Conservation (phyloP, 2,888 invertebrate species). For the Ochropleura leucogaster region DNA sequence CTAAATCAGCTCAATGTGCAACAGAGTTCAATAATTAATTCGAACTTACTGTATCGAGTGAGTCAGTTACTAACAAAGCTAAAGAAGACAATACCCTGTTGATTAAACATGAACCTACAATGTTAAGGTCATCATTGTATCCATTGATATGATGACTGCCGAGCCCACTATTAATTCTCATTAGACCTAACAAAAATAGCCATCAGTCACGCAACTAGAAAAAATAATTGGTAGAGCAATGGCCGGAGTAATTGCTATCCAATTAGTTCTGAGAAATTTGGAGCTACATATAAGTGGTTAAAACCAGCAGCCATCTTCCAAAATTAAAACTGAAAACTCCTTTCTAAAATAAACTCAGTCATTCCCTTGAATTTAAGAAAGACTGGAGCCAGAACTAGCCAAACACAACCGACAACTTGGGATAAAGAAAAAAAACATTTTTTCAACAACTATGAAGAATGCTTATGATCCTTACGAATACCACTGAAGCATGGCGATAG, state of each 20-base stretch:
- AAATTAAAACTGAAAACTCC: not conserved
- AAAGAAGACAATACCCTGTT: slow-evolving; percentile 26
- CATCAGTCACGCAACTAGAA: slow-evolving; percentile 41
- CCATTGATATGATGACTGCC: slow-evolving; percentile 22
- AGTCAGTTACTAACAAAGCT: slow-evolving; percentile 1
- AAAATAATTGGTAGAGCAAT: slow-evolving; percentile 28
- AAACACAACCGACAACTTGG: not conserved
- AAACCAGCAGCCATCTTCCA: not conserved
- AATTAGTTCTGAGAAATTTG: slow-evolving; percentile 14
- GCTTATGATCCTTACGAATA: no score
- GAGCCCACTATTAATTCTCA: slow-evolving; percentile 35
- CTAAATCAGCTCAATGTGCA: not conserved
- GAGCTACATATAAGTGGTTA: not conserved
- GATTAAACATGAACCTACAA: slow-evolving; percentile 36
- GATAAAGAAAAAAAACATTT: not conserved
- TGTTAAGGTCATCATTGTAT: slow-evolving; percentile 19
- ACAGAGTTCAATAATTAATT: not conserved
- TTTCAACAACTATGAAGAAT: not conserved
- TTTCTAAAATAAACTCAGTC: not conserved
- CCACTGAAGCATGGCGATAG: not conserved
- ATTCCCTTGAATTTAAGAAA: not conserved
- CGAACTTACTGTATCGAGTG: not conserved
- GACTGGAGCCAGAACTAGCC: not conserved
- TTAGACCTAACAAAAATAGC: slow-evolving; percentile 16
- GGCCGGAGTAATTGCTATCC: slow-evolving; percentile 25